Conservation (phyloP, 2,113 vertebrate species). For the Corythoichthys haematopterus region DNA sequence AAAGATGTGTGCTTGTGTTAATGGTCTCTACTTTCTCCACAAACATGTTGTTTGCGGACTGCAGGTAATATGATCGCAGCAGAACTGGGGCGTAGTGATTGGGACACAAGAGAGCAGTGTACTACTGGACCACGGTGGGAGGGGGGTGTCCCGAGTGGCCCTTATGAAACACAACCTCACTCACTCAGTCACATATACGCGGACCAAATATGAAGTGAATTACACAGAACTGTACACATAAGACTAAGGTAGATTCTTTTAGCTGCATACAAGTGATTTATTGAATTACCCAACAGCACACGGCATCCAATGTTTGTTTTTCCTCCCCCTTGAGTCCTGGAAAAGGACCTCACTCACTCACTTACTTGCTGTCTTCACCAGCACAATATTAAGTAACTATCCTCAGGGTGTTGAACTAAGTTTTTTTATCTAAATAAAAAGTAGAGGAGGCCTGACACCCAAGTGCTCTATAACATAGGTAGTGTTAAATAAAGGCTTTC, state of each 20-base stretch:
- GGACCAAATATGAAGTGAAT: constrained; percentile 8
- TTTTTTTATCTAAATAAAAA: background rate
- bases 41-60: constrained; percentile 39
- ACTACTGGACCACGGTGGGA: constrained; percentile 17
- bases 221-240: constrained; percentile 11
- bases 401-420: background rate
- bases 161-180: constrained; percentile 26
- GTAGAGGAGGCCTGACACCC: background rate
- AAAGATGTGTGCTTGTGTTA: background rate
- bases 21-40: constrained; percentile 48
- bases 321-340: background rate
- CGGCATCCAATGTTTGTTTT: background rate
- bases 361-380: background rate
- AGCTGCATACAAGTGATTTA: background rate
- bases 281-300: background rate
- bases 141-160: constrained; percentile 21
- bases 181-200: background rate
- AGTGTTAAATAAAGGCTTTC: no score
- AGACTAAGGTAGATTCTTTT: background rate
- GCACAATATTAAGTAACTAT: background rate
- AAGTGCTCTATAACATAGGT: no score
- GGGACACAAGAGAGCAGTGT: constrained; percentile 47
- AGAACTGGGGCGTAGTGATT: constrained; percentile 38
- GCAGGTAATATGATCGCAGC: constrained; percentile 50
- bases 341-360: background rate